These are phyloP conservation scores for Pammene aurita DNA, from an alignment of 2,888 invertebrate genomes.

Conservation along the genomic window DNA sequence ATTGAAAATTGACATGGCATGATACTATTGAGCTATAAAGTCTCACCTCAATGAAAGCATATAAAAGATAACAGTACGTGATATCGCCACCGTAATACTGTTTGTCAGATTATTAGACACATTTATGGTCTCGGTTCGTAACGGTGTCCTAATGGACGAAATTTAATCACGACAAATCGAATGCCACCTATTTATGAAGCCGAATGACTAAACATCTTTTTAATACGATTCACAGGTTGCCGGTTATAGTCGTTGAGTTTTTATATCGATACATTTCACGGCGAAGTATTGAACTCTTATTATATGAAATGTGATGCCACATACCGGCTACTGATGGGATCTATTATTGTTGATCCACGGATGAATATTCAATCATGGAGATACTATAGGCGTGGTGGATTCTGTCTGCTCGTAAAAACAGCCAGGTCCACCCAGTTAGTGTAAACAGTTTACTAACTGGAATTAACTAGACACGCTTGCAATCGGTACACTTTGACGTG, in stretches of 20 bases:
- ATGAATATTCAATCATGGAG: slow-evolving; percentile 81
- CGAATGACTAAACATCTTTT: slow-evolving; percentile 82
- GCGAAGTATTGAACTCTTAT: slow-evolving; percentile 81
- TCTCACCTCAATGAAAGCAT: slow-evolving; percentile 41
- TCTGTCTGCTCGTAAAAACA: slow-evolving; percentile 61
- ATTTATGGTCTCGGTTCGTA: slow-evolving; percentile 67
- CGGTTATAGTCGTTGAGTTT: slow-evolving; percentile 82
- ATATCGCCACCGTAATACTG: slow-evolving; percentile 68
- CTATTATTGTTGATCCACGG: slow-evolving; percentile 82
- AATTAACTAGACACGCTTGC: slow-evolving; percentile 1
- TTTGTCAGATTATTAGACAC: slow-evolving; percentile 73
- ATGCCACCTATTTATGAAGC: slow-evolving; percentile 82
- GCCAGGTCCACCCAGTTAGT: slow-evolving; percentile 57
- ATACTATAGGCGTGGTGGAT: slow-evolving; percentile 68
- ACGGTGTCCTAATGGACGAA: slow-evolving; percentile 80
- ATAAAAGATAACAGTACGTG: slow-evolving; percentile 57
- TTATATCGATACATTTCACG: slow-evolving; percentile 82
- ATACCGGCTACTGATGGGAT: slow-evolving; percentile 79
- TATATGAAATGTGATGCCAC: slow-evolving; percentile 82
- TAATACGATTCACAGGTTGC: slow-evolving; percentile 84
- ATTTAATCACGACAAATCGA: slow-evolving; percentile 83
- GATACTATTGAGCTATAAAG: slow-evolving; percentile 12
- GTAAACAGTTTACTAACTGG: slow-evolving; percentile 37
- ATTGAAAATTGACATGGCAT: background rate
- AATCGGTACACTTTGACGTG: background rate